Percentiles rank a stretch among this genome's conserved stretches.
phyloP scores from a whole-genome alignment of 2,797 vertebrate species.

The Anguilla marmorata region DNA sequence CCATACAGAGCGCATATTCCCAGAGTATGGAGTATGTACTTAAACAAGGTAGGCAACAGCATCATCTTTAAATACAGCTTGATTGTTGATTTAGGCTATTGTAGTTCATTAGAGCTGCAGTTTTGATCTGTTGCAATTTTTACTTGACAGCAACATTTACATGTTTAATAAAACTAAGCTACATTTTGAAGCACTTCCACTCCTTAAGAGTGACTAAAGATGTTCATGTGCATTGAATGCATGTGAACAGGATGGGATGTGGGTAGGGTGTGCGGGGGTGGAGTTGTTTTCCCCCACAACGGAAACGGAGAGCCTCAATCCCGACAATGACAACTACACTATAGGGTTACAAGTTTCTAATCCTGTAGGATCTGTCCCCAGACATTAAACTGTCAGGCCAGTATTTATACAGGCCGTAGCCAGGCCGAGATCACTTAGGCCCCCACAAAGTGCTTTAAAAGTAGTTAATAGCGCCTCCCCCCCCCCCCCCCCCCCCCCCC shows the following conservation, averaged over 20 bases:
- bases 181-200: not conserved
- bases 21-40: not conserved
- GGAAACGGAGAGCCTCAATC: slow-evolving; percentile 75
- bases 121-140: not conserved
- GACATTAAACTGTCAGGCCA: slow-evolving; percentile 96
- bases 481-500: slow-evolving; percentile 37
- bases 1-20: not conserved
- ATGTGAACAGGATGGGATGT: not conserved
- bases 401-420: slow-evolving; percentile 88
- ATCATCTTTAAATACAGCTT: not conserved
- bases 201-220: not conserved
- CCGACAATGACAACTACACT: slow-evolving; percentile 75
- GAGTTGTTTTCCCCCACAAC: not conserved
- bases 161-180: not conserved
- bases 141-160: not conserved
- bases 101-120: not conserved
- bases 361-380: slow-evolving; percentile 88
- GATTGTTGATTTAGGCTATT: not conserved
- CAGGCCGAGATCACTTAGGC: slow-evolving; percentile 79
- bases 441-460: slow-evolving; percentile 81
- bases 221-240: not conserved
- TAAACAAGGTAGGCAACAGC: not conserved
- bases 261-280: not conserved
- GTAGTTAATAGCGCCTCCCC: slow-evolving; percentile 83
- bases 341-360: slow-evolving; percentile 88